Evolutionary conservation across 1,140 invertebrate species (phyloP).

Genomic region (Sycophaga agraensis): DNA sequence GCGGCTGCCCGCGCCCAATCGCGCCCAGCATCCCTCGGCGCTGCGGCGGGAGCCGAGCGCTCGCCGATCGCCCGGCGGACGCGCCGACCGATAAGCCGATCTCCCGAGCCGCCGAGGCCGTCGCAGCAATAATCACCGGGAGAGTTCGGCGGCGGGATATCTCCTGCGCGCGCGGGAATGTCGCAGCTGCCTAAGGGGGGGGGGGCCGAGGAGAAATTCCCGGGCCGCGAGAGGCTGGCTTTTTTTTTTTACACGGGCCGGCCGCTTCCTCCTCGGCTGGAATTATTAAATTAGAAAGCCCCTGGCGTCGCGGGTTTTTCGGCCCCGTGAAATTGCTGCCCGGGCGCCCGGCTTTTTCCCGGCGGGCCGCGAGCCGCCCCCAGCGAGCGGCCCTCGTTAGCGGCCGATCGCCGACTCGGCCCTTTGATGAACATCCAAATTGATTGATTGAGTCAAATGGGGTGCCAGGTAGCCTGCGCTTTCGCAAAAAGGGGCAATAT

Average conservation of each 20-base stretch:
- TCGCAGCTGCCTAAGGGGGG: too few relatives aligned
- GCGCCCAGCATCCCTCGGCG: too few relatives aligned
- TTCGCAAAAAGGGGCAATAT: constrained; percentile 8
- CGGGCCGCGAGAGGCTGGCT: too few relatives aligned
- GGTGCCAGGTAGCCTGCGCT: constrained; percentile 2
- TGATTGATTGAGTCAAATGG: constrained; percentile 23
- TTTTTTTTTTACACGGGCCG: neutral
- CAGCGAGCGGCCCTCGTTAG: too few relatives aligned
- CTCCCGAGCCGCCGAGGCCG: neutral
- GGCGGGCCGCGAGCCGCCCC: too few relatives aligned
- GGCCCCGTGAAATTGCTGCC: constrained; percentile 1
- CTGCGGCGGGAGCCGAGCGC: too few relatives aligned
- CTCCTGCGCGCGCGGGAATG: too few relatives aligned
- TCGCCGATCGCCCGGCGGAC: constrained; percentile 13
- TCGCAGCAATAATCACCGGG: too few relatives aligned
- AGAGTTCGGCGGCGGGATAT: too few relatives aligned
- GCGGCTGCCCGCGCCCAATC: too few relatives aligned
- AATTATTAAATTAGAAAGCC: constrained; percentile 26
- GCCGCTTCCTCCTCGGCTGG: constrained; percentile 7
- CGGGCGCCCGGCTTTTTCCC: neutral
- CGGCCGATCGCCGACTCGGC: too few relatives aligned
- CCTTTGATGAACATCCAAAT: constrained; percentile 17
- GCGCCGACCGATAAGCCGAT: neutral
- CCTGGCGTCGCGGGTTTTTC: constrained; percentile 11
- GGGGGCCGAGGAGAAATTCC: too few relatives aligned